Evolutionary conservation across 2,888 invertebrate species (phyloP).

Genomic region (Thecophora atra): DNA sequence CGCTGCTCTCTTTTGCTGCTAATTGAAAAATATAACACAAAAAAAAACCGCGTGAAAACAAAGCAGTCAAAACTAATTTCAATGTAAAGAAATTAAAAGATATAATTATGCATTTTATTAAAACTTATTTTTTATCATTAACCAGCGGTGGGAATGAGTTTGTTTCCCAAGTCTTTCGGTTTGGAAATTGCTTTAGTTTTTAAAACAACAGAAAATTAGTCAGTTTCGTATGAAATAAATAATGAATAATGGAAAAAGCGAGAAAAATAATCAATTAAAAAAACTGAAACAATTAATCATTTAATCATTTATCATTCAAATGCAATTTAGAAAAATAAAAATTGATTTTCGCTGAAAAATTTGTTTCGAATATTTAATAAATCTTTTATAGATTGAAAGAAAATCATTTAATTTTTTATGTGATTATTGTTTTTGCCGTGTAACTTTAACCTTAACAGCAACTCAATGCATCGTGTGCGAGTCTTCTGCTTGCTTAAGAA

Average conservation of each 20-base stretch:
- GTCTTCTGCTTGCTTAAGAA: no score
- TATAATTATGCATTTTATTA: background rate
- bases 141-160: background rate
- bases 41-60: background rate
- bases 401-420: background rate
- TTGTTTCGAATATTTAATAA: background rate
- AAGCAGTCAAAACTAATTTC: slow-evolving; percentile 8
- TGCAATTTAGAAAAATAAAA: background rate
- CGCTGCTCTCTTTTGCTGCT: no score
- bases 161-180: slow-evolving; percentile 5
- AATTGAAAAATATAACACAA: background rate
- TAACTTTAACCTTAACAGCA: background rate
- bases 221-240: no score
- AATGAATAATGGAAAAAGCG: no score
- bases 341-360: background rate
- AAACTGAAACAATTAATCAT: background rate
- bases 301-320: background rate
- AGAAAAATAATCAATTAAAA: no score
- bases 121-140: background rate
- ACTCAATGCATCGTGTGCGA: background rate
- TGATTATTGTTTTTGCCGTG: background rate
- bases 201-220: no score
- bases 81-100: background rate
- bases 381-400: background rate
- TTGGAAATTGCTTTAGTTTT: background rate